phyloP scores from a whole-genome alignment of 2,113 vertebrate species.

The Nerophis lumbriciformis region DNA sequence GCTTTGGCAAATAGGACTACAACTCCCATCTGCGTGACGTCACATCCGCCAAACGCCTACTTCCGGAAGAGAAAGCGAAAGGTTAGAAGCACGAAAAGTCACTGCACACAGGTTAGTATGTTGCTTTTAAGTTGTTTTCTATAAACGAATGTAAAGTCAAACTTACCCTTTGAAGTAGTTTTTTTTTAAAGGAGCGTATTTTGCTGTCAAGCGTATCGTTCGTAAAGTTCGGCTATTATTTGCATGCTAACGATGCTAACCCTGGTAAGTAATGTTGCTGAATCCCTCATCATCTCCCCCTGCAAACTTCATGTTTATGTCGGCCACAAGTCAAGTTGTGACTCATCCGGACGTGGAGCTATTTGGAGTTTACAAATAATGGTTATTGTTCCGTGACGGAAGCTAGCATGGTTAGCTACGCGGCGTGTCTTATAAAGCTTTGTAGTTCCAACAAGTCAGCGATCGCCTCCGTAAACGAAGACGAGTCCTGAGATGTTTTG shows the following conservation, averaged over 20 bases:
- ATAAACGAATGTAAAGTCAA: neutral
- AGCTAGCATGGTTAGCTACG: conserved; percentile 9
- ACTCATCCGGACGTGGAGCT: conserved; percentile 2
- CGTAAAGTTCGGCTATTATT: conserved; percentile 29
- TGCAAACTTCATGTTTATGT: neutral
- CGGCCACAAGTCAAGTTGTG: neutral
- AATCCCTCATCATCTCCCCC: neutral
- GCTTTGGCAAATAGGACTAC: conserved; percentile 39
- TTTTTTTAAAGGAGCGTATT: too few relatives aligned
- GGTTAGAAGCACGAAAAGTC: conserved; percentile 5
- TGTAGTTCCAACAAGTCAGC: neutral
- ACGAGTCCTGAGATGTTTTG: too few relatives aligned
- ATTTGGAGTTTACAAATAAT: neutral
- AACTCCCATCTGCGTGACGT: conserved; percentile 37
- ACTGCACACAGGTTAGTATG: conserved; percentile 29
- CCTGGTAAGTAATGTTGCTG: neutral
- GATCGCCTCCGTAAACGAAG: neutral
- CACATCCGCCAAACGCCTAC: conserved; percentile 12
- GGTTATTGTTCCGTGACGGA: neutral
- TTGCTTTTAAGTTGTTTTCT: neutral
- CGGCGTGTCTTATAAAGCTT: neutral
- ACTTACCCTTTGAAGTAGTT: neutral
- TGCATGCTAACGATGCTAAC: conserved; percentile 16
- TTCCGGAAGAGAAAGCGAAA: conserved; percentile 37
- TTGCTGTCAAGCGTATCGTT: neutral